phyloP scores from a whole-genome alignment of 2,888 invertebrate genomes.

The Acrocyrtus sp. region DNA sequence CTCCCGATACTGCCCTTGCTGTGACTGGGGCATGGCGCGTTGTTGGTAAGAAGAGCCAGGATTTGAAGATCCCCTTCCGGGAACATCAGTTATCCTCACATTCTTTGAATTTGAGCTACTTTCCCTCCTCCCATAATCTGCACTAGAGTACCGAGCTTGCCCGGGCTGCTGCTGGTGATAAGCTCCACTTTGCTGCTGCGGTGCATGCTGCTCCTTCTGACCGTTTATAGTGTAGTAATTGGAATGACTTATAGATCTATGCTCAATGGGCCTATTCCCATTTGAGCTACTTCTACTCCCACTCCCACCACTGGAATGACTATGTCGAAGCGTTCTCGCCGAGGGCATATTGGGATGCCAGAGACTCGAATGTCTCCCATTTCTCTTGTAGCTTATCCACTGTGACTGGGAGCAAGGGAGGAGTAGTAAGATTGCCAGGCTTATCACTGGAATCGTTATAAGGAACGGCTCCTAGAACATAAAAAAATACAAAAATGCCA shows the following conservation, averaged over 20 bases:
- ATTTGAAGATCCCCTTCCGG: slow-evolving; percentile 27
- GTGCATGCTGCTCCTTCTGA: background rate
- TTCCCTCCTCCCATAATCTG: slow-evolving; percentile 21
- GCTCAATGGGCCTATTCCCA: slow-evolving; percentile 22
- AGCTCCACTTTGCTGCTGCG: slow-evolving; percentile 7
- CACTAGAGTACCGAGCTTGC: slow-evolving; percentile 30
- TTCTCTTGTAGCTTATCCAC: slow-evolving; percentile 36
- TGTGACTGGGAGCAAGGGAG: slow-evolving; percentile 36
- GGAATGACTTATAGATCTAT: slow-evolving; percentile 21
- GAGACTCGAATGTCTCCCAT: slow-evolving; percentile 28
- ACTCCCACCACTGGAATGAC: slow-evolving; percentile 27
- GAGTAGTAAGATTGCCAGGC: slow-evolving; percentile 19
- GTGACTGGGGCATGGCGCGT: slow-evolving; percentile 5
- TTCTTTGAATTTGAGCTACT: slow-evolving; percentile 10
- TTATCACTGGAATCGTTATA: slow-evolving; percentile 28
- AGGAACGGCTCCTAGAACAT: slow-evolving; percentile 30
- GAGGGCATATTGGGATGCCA: slow-evolving; percentile 55
- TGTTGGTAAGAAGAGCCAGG: slow-evolving; percentile 12
- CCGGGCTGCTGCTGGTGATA: slow-evolving; percentile 22
- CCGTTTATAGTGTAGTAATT: slow-evolving; percentile 16
- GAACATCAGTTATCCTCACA: slow-evolving; percentile 33
- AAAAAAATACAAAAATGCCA: slow-evolving; percentile 14
- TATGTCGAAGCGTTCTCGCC: slow-evolving; percentile 32
- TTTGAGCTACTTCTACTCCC: slow-evolving; percentile 13
- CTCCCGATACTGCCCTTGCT: too few species aligned